A percentile compares a stretch with the other conserved stretches of the same genome.
Conservation (phyloP, 1,140 invertebrate species). For the Brachionus manjavacas region DNA sequence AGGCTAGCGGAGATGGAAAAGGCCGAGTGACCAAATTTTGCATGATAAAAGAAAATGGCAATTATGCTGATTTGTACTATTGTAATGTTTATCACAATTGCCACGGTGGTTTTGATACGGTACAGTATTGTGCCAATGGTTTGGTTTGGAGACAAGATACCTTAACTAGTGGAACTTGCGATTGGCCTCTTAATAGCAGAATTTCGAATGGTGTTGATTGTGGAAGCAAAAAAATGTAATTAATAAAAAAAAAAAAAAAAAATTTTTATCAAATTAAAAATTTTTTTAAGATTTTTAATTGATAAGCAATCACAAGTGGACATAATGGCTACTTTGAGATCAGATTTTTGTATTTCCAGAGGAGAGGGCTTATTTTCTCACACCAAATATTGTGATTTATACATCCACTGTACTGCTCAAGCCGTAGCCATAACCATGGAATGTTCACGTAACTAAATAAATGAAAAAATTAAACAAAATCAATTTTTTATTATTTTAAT, state of each 20-base stretch:
- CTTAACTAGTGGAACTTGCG: conserved; percentile 1
- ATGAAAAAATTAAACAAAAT: background rate
- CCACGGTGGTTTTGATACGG: conserved; percentile 42
- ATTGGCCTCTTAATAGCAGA: conserved; percentile 28
- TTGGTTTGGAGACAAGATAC: conserved; percentile 42
- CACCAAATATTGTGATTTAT: conserved; percentile 40
- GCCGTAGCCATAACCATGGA: conserved; percentile 41
- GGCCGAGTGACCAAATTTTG: conserved; percentile 43
- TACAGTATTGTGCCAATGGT: conserved; percentile 42
- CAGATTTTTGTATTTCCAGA: conserved; percentile 41
- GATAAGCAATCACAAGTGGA: conserved; percentile 40
- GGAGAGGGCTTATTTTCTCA: conserved; percentile 23
- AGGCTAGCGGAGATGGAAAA: background rate
- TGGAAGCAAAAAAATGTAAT: conserved; percentile 19
- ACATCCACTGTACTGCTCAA: conserved; percentile 41
- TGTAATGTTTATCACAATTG: conserved; percentile 43
- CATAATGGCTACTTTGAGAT: conserved; percentile 40
- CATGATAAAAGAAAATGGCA: conserved; percentile 43
- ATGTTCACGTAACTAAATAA: background rate
- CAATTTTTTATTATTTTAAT: background rate
- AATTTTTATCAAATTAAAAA: background rate
- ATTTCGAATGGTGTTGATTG: conserved; percentile 1
- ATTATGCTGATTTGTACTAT: conserved; percentile 42
- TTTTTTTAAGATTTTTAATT: conserved; percentile 36
- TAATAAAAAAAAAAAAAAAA: background rate